Base-by-base conservation (phyloP, 2,797 vertebrate genomes). In the Etheostoma perlongum region DNA sequence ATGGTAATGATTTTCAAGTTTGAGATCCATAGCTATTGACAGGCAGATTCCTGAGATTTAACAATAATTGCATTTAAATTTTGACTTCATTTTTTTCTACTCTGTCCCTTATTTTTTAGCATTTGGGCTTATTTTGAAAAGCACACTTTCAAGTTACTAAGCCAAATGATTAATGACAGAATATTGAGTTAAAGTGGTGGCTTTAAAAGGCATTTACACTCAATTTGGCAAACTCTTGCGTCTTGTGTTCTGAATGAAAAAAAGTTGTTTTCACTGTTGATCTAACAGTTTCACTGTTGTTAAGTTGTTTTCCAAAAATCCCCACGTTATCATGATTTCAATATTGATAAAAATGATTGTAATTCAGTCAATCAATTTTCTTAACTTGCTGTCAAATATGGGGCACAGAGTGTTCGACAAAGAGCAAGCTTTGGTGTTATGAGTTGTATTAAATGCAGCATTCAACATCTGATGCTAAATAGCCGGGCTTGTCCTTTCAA, bases 401-500 rank as follows among this genome's bases (percentile, higher is more conserved):
- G 2, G 27, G 3, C 16, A 14, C 33, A 23, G 25, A 5, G 3
- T 36, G 46, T 73, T 47, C 4, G 23, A 46, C 40, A 72, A 60
- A 76, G n/a, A 19, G 21, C 12, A 21, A 67, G 53, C 70, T 82
- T 78, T 82, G 72, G 81, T 72, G 42, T 57, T 60, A 7, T 63
- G 49, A 25, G 72, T 13, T 4, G 25, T 25, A 52, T 69, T 54
- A 36, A 66, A 74, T 62, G 55, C 71, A 63, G 23, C 13, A 16
- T 57, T 74, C 53, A 57, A 1, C 10, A 59, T 71, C 36, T 52
- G 36, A 58, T 67, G 59, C 47, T 82, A 33, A 68, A 73, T 46
- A 48, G 48, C 53, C 16, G 3, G 42, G 25, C 18, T 69, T 16
- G 18, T 81, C 70, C 78, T 78, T 84, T 84, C 59, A 85, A 52